phyloP scores from a whole-genome alignment of 2,888 invertebrate genomes.

The Thumatha senex region DNA sequence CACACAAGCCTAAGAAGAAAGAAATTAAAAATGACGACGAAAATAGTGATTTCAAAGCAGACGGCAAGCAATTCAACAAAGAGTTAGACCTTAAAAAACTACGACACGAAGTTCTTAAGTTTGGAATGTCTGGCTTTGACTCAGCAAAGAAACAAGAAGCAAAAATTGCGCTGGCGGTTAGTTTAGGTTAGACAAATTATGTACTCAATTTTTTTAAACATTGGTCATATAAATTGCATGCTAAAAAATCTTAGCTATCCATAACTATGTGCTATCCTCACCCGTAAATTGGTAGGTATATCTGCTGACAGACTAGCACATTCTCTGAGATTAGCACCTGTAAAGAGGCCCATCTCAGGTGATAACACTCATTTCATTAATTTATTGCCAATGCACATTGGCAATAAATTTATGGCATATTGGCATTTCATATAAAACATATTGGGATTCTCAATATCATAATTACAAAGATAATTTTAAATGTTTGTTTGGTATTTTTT shows the following conservation, averaged over 20 bases:
- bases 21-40: conserved; percentile 25
- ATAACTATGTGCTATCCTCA: not conserved
- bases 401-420: no score
- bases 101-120: conserved; percentile 91
- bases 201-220: conserved; percentile 3
- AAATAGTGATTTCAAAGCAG: conserved; percentile 28
- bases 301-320: no score
- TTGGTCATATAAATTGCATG: not conserved
- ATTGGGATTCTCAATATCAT: no score
- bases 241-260: not conserved
- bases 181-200: conserved; percentile 83
- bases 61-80: conserved; percentile 41
- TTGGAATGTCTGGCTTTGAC: conserved; percentile 91
- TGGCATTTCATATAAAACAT: no score
- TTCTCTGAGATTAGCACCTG: no score
- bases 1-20: conserved; percentile 79
- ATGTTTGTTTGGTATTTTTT: no score
- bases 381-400: no score
- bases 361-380: no score
- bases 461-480: no score
- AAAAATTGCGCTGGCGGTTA: conserved; percentile 90
- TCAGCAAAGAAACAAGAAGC: conserved; percentile 88
- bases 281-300: no score
- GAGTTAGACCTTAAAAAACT: conserved; percentile 90
- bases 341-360: no score